Conservation (phyloP, 1,140 invertebrate species). For the Stenopsyche tienmushanensis region DNA sequence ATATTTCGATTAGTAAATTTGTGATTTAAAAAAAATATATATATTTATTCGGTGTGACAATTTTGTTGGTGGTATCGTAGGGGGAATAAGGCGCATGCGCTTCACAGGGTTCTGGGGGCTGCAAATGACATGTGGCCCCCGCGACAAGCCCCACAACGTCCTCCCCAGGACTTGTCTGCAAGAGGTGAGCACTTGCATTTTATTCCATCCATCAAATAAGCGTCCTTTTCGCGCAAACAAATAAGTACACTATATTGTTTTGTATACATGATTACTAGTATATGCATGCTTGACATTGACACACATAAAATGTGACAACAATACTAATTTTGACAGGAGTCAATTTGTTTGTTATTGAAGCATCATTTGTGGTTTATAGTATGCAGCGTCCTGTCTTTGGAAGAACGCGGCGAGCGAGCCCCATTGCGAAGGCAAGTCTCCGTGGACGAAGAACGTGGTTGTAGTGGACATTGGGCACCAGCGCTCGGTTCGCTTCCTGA, state of each 20-base stretch:
- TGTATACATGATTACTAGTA: too few species aligned
- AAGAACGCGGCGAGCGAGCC: conserved; percentile 31
- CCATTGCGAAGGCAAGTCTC: conserved; percentile 33
- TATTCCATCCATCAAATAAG: background rate
- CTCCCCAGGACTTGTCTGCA: conserved; percentile 12
- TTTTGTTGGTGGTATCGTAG: too few species aligned
- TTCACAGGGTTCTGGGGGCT: background rate
- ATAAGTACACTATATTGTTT: too few species aligned
- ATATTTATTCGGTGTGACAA: too few species aligned
- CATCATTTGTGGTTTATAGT: conserved; percentile 17
- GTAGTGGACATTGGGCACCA: conserved; percentile 33
- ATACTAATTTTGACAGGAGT: background rate
- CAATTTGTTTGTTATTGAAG: background rate
- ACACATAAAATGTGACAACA: background rate
- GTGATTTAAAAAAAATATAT: too few species aligned
- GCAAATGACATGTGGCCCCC: conserved; percentile 17
- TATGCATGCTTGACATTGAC: too few species aligned
- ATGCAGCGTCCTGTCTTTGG: conserved; percentile 36
- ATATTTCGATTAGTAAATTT: too few species aligned
- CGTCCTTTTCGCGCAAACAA: too few species aligned
- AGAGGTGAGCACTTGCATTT: conserved; percentile 1
- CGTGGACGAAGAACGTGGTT: conserved; percentile 38
- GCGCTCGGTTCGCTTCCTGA: background rate
- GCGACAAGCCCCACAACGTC: background rate
- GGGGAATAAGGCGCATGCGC: background rate